Percentiles rank a stretch among this genome's conserved stretches.
phyloP scores from a whole-genome alignment of 2,888 invertebrate species.

The Lasioglossum morio region DNA sequence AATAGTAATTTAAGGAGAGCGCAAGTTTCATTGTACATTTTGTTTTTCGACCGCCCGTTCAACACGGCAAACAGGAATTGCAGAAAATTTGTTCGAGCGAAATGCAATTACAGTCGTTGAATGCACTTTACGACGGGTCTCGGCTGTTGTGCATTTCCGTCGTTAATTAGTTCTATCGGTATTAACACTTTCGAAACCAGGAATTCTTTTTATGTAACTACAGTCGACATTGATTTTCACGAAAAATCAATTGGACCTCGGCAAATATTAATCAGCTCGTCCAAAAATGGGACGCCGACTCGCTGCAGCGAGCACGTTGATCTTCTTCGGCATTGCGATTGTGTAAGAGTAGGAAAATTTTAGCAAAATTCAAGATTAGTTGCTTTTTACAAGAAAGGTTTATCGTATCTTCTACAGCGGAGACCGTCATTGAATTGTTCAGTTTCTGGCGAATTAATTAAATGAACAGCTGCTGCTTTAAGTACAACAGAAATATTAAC shows the following conservation, averaged over 20 bases:
- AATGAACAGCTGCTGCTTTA: not conserved
- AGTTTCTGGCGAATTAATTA: not conserved
- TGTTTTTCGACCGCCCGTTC: not conserved
- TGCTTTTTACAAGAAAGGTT: not conserved
- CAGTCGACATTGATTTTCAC: not conserved
- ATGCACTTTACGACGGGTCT: not conserved
- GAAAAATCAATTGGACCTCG: not conserved
- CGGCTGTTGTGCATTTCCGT: not conserved
- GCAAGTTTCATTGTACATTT: not conserved
- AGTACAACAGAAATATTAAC: not conserved
- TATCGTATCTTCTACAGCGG: not conserved
- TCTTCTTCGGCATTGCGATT: conserved; percentile 1
- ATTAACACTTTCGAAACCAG: not conserved
- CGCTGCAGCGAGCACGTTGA: not conserved
- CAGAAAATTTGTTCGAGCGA: not conserved
- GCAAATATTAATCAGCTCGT: not conserved
- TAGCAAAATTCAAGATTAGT: not conserved
- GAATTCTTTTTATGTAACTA: not conserved
- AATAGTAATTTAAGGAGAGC: not conserved
- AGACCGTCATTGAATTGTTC: not conserved
- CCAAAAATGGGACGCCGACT: not conserved
- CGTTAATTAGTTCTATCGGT: not conserved
- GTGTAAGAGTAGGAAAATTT: not conserved
- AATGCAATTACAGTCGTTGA: not conserved
- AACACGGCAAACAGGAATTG: not conserved